phyloP scores from a whole-genome alignment of 1,140 invertebrate genomes.

The Brachionus asplanchnoidis region DNA sequence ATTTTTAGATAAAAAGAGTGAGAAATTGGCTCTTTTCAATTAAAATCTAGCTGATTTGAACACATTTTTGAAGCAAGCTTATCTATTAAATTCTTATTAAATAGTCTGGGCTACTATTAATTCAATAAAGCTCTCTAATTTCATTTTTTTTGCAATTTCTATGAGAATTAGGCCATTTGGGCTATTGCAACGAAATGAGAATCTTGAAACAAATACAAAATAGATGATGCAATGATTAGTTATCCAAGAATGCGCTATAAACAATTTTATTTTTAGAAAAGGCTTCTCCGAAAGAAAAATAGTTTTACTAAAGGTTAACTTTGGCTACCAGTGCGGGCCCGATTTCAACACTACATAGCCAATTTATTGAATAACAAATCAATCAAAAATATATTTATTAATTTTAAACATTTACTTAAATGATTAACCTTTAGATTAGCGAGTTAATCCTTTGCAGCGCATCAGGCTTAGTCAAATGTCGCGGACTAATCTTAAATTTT shows the following conservation, averaged over 20 bases:
- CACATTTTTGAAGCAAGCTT: neutral
- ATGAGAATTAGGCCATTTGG: neutral
- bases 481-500: neutral
- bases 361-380: neutral
- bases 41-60: neutral
- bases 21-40: conserved; percentile 1
- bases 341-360: neutral
- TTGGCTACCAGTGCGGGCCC: neutral
- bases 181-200: neutral
- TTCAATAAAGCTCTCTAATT: neutral
- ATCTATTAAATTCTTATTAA: conserved; percentile 6
- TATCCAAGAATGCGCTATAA: conserved; percentile 1
- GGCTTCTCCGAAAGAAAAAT: neutral
- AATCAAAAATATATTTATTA: neutral
- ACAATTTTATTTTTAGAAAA: conserved; percentile 1
- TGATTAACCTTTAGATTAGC: neutral
- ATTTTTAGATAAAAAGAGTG: neutral
- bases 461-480: neutral
- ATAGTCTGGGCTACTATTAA: neutral
- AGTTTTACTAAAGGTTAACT: neutral
- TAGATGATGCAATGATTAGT: neutral
- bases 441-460: neutral
- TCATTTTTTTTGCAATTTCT: neutral
- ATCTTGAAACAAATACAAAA: neutral
- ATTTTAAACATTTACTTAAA: neutral